Base-by-base conservation (phyloP, 2,797 vertebrate genomes). In the Netta rufina region DNA sequence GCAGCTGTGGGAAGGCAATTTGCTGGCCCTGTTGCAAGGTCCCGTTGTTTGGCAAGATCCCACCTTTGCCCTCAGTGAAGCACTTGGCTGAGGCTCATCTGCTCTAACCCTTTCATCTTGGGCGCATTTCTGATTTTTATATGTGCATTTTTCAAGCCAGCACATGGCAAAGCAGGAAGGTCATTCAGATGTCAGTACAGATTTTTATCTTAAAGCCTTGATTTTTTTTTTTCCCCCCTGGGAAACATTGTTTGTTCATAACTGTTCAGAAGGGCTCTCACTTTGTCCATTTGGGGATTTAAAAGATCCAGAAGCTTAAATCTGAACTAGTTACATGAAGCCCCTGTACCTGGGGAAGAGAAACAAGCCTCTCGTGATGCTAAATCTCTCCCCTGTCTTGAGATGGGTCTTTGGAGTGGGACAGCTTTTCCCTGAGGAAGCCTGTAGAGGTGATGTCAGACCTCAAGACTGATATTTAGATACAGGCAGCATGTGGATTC, bases 401-500 rank as follows among this genome's bases (percentile, higher is more conserved):
- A 51, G 39, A 6, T 64, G 77, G 21, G 21, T 19, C 38, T 72
- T 39, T 67, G 73, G 43, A 49, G 4, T 2, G 28, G 51, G 80
- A 45, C 81, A 89, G 45, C 51, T 78, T 82, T 84, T 75, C 45
- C 73, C 51, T 3, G 3, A 69, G 71, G 81, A 78, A 49, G 8
- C 24, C 27, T 71, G 0, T 8, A 22, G 76, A 58, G 51, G 18
- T 75, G 77, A 30, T 28, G n/a, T 84, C 66, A 41, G 60, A 6
- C 21, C 43, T 9, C 12, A 73, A 71, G 18, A 16, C 13, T 70
- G 47, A 41, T 22, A 9, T 47, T 86, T 27, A 45, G 49, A 30
- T 9, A 6, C 36, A 21, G 0, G 3, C 14, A 62, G 18, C 0
- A 0, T 65, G 9, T 25, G 28, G 53, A 30, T 76, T 90, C 32